Percentiles rank a stretch among this genome's conserved stretches.
phyloP scores from a whole-genome alignment of 2,797 vertebrate species.

The Buphagus erythrorhynchus region DNA sequence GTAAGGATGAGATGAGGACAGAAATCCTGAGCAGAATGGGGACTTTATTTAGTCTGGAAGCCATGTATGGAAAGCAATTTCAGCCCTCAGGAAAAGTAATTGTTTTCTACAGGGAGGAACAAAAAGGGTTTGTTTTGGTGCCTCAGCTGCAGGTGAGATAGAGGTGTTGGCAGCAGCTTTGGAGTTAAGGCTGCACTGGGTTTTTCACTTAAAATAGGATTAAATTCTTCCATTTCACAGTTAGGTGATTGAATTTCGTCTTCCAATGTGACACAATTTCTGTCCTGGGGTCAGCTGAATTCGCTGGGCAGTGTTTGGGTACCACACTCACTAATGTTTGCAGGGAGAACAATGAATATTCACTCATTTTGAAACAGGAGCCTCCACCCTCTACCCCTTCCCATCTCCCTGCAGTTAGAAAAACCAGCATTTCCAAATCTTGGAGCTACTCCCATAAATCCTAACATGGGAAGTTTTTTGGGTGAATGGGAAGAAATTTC shows the following conservation, averaged over 20 bases:
- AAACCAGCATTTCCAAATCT: neutral
- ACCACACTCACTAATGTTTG: neutral
- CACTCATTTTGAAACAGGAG: neutral
- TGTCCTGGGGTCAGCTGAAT: neutral
- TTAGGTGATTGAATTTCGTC: neutral
- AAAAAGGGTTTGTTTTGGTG: neutral
- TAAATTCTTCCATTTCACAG: conserved; percentile 38
- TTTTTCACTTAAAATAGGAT: neutral
- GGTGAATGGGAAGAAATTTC: neutral
- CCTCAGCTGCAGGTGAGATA: neutral
- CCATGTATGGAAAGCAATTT: neutral
- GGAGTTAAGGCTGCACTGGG: neutral
- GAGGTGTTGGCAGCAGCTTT: neutral
- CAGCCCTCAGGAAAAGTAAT: neutral
- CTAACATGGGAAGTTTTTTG: neutral
- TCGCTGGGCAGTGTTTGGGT: neutral
- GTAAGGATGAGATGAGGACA: fast-evolving
- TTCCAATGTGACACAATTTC: neutral
- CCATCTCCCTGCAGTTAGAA: neutral
- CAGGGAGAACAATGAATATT: neutral
- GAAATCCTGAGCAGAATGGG: neutral
- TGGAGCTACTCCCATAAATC: neutral
- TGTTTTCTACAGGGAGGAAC: neutral
- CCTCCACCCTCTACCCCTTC: neutral
- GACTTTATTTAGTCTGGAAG: neutral